A percentile compares a stretch with the other conserved stretches of the same genome.
Evolutionary conservation across 30 jellyfish, hydroid and myxozoan genomes (phyloP).

Genomic region (Sanderia malayensis): DNA sequence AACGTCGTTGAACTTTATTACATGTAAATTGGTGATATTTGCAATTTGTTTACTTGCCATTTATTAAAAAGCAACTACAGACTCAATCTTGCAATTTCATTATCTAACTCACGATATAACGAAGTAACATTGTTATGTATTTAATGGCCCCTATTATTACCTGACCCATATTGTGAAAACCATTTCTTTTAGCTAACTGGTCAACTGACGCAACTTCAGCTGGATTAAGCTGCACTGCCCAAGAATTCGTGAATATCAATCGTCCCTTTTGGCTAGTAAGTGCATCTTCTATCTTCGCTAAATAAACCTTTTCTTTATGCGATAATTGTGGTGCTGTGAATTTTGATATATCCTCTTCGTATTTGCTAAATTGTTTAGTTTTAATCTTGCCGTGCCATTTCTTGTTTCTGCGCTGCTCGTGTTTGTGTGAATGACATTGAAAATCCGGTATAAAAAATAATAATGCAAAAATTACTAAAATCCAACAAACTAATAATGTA

Average conservation of each 20-base stretch:
- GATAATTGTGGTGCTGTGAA: constrained; percentile 91
- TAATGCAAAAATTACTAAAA: constrained; percentile 13
- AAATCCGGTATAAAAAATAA: background rate
- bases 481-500: constrained; percentile 4
- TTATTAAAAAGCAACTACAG: no score
- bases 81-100: no score
- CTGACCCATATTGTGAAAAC: constrained; percentile 97
- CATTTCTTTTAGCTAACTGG: constrained; percentile 90
- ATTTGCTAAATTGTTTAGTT: background rate
- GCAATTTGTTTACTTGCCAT: no score
- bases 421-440: background rate
- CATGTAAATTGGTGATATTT: no score
- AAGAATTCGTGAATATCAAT: constrained; percentile 79
- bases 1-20: no score
- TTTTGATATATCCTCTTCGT: constrained; percentile 25
- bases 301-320: constrained; percentile 71
- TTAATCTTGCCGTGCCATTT: no score
- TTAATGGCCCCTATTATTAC: no score
- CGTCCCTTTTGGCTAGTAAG: constrained; percentile 75
- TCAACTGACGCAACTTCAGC: constrained; percentile 98
- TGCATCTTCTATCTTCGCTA: constrained; percentile 90
- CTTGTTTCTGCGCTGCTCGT: background rate
- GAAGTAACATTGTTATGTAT: no score
- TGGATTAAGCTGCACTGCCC: constrained; percentile 99
- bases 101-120: no score